Base-by-base conservation (phyloP, 2,797 vertebrate genomes). In the Gila robusta region DNA sequence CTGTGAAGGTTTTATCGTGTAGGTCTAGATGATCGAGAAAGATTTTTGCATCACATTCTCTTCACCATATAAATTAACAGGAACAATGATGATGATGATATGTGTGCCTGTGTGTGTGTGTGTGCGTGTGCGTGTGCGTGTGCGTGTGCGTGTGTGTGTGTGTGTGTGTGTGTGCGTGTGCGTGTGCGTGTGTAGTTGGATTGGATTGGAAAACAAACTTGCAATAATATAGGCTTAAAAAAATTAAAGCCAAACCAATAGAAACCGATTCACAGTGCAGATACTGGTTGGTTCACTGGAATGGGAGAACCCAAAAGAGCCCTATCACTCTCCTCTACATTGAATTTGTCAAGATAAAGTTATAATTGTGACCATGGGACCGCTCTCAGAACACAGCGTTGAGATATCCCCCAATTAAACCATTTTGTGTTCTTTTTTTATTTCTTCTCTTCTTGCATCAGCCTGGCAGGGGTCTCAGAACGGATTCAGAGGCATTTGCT, bases 401-500 rank as follows among this genome's bases (percentile, higher is more conserved):
- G 9, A 76, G 59, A 76, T 77, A 76, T 83, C 52, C 41, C 67
- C 72, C 69, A 74, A 77, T 82, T 86, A 86, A 69, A 67, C 17
- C 72, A 44, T 82, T 93, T 90, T 91, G 89, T 87, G 76, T 86
- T 86, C 92, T 87, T 89, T 85, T 87, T 88, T 89, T 85, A 90
- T 92, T 90, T 89, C 88, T 81, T 69, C 87, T 85, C 35, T 52
- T 54, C 72, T 78, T 83, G 64, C 47, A 26, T 89, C 72, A 35
- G 81, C 44, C 79, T 44, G 56, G 79, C 12, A 86, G 91, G 91
- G 94, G 92, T 91, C 91, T 93, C 89, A 83, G 83, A 88, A 66
- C 86, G 91, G 89, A 91, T 93, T 90, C 47, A 28, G 91, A 92
- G 92, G 91, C 89, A 91, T 91, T 64, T 88, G 88, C 88, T 44